phyloP scores from a whole-genome alignment of 2,797 vertebrate species.

The Periparus ater region DNA sequence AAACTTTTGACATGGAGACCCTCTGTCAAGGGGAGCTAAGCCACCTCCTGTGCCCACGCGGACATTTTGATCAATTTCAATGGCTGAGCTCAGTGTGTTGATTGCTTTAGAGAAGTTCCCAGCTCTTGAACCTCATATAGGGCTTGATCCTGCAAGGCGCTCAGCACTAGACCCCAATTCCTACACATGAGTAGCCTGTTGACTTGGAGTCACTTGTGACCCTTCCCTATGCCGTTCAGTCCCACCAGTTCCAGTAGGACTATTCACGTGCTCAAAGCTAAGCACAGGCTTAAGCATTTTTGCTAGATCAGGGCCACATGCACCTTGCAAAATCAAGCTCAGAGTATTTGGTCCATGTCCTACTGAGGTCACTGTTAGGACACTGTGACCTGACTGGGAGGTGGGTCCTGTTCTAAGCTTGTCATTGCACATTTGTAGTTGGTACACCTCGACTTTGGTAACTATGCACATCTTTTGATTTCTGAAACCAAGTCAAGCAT shows the following conservation, averaged over 20 bases:
- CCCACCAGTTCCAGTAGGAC: neutral
- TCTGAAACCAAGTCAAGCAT: constrained; percentile 69
- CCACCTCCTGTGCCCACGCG: constrained; percentile 66
- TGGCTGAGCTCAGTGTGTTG: constrained; percentile 77
- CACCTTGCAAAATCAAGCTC: constrained; percentile 66
- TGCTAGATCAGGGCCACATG: constrained; percentile 10
- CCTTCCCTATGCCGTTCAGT: neutral
- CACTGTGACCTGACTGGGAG: constrained; percentile 50
- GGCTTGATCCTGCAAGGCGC: constrained; percentile 68
- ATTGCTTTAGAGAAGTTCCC: constrained; percentile 78
- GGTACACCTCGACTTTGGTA: constrained; percentile 79
- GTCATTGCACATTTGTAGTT: constrained; percentile 78
- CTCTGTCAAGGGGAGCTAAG: constrained; percentile 62
- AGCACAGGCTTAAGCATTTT: constrained; percentile 44
- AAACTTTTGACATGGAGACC: constrained; percentile 66
- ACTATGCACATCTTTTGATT: constrained; percentile 83
- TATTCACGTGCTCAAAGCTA: constrained; percentile 32
- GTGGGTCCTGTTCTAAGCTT: constrained; percentile 62
- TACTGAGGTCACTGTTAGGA: constrained; percentile 31
- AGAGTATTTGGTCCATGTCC: constrained; percentile 22
- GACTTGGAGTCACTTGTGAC: constrained; percentile 39
- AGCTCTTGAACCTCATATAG: constrained; percentile 73
- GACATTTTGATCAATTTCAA: constrained; percentile 65
- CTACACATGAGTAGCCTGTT: constrained; percentile 24
- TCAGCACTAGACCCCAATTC: constrained; percentile 32